Conservation (phyloP, 2,113 vertebrate species). For the Hucho hucho region DNA sequence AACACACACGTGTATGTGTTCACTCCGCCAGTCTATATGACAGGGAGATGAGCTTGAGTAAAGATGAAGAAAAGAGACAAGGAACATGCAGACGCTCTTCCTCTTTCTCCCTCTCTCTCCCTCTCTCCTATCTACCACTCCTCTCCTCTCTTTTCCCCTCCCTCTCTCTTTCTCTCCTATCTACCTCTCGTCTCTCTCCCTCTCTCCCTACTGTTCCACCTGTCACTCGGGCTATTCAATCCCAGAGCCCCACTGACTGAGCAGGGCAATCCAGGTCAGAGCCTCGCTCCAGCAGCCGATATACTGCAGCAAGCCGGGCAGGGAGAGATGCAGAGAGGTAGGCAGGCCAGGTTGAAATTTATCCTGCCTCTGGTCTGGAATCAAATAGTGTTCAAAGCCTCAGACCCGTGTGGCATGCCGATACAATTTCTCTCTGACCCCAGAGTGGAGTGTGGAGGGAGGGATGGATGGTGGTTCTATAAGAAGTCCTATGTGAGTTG, state of each 20-base stretch:
- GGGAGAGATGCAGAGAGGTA: conserved; percentile 17
- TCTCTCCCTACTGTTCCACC: no score
- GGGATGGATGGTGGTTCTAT: conserved; percentile 5
- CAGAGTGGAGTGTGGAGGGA: conserved; percentile 20
- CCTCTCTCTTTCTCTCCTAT: no score
- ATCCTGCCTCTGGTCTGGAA: conserved; percentile 57
- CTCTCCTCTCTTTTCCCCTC: no score
- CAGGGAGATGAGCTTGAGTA: no score
- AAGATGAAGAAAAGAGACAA: no score
- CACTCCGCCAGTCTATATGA: no score
- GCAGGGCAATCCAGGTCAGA: conserved; percentile 66
- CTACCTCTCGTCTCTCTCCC: no score
- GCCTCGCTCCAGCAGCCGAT: conserved; percentile 55
- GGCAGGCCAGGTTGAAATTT: conserved; percentile 60
- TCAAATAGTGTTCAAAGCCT: conserved; percentile 66
- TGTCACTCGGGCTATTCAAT: neutral
- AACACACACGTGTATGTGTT: neutral
- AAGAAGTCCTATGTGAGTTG: no score
- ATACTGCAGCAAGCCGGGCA: conserved; percentile 54
- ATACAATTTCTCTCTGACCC: conserved; percentile 63
- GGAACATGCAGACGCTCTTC: no score
- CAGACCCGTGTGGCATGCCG: conserved; percentile 48
- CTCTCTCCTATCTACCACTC: no score
- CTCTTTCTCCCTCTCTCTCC: no score
- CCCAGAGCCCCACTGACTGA: conserved; percentile 48